phyloP scores from a whole-genome alignment of 2,888 invertebrate species.

The Cantharis rustica region DNA sequence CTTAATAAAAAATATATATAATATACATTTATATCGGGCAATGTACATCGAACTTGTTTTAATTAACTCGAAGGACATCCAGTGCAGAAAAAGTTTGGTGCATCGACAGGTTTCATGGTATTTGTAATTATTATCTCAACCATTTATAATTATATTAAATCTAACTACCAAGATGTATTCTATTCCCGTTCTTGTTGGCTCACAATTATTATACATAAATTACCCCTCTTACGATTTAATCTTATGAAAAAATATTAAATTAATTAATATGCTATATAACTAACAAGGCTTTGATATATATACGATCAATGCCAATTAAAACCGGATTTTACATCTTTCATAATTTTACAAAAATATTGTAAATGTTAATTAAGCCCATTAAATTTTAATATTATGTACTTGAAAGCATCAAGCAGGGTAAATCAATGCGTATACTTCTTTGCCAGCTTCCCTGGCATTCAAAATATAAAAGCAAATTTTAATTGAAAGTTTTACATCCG shows the following conservation, averaged over 20 bases:
- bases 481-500: too few relatives aligned
- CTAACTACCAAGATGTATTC: neutral
- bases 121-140: conserved; percentile 25
- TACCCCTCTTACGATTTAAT: neutral
- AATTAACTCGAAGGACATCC: conserved; percentile 28
- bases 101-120: conserved; percentile 28
- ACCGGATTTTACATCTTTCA: neutral
- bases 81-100: conserved; percentile 26
- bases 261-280: neutral
- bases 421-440: too few relatives aligned
- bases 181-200: neutral
- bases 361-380: neutral
- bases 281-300: neutral
- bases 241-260: neutral
- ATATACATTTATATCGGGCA: conserved; percentile 24
- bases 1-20: neutral
- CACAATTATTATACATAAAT: neutral
- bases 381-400: neutral
- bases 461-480: too few relatives aligned
- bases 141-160: conserved; percentile 18
- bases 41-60: conserved; percentile 33
- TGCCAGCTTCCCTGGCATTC: too few relatives aligned
- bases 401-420: too few relatives aligned
- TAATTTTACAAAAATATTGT: neutral
- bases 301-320: neutral